Conservation (phyloP, 2,113 vertebrate genomes). For the Peromyscus maniculatus region DNA sequence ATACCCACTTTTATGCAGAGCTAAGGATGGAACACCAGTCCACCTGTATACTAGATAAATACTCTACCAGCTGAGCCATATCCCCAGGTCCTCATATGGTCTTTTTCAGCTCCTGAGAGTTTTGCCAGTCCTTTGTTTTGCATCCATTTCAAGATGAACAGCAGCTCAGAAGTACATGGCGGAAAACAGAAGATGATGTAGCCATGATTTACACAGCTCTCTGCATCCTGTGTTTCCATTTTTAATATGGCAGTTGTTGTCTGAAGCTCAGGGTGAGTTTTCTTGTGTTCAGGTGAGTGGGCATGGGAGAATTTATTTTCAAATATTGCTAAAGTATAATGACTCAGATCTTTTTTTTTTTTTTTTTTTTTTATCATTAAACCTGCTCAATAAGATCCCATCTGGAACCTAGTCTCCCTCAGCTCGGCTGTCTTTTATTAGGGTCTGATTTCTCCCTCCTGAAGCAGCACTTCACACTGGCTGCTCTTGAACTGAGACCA, state of each 20-base stretch:
- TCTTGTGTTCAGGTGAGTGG: not conserved
- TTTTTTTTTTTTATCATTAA: constrained; percentile 23
- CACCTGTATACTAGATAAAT: not conserved
- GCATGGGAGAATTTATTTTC: not conserved
- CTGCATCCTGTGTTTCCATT: not conserved
- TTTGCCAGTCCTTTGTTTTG: constrained; percentile 17
- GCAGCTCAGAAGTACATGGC: not conserved
- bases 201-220: not conserved
- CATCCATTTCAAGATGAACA: not conserved
- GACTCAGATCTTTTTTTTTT: not conserved
- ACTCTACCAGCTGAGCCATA: not conserved
- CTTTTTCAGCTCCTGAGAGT: not conserved
- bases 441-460: constrained; percentile 45
- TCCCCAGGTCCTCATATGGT: not conserved
- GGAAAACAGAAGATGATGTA: not conserved
- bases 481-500: constrained; percentile 45
- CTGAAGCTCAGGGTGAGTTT: constrained; percentile 1
- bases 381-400: not conserved
- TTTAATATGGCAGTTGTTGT: not conserved
- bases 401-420: constrained; percentile 31
- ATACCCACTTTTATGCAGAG: not conserved
- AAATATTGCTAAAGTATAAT: not conserved
- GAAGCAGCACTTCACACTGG: constrained; percentile 47
- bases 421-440: constrained; percentile 14
- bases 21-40: too few relatives aligned